Evolutionary conservation across 2,888 invertebrate species (phyloP), one percentile per base, ranked within the genome.

Genomic region (Rosalia funebris): DNA sequence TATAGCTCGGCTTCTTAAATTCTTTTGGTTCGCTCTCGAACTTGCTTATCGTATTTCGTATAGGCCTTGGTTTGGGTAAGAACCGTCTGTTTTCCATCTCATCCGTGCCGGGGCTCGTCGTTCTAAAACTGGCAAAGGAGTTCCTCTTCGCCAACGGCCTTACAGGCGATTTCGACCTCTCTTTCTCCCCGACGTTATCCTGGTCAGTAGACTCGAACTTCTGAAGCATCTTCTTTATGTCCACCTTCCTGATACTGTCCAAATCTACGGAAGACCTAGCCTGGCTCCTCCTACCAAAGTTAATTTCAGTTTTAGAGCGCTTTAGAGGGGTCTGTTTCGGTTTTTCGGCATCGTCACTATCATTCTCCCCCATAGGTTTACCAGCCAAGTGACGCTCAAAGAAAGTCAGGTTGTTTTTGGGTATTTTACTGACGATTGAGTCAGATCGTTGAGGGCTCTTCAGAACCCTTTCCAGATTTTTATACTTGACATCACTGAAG

Each of bases 321-420:
- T 72, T 65, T 25, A 82, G 70, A n/a, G 68, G 63, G 1, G 55
- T 19, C 37, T 50, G 52, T 10, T 31, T 48, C 2, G 57, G 41
- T 50, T 67, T 59, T 50, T 66, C 57, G 36, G 72, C 69, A 3
- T 66, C 66, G 36, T 70, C 71, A 55, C 69, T 66, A 37, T 53
- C 60, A 19, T 61, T 60, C 16, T 68, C 57, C 16, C 67, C 65
- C 36, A 56, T 66, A n/a, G 72, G 68, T 2, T 79, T 79, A 1
- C 81, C 81, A 9, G 76, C 70, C 37, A 82, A 66, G 59, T 79
- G 76, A 17, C 71, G 71, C 67, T 82, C 82, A 60, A 82, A 82
- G 60, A 78, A 79, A 25, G 75, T 75, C 4, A 82, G 73, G 62
- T 81, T 81, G 60, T 78, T 77, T 69, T 76, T 77, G 2, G 81